Conservation (phyloP, 2,888 invertebrate species). For the Lysandra coridon region DNA sequence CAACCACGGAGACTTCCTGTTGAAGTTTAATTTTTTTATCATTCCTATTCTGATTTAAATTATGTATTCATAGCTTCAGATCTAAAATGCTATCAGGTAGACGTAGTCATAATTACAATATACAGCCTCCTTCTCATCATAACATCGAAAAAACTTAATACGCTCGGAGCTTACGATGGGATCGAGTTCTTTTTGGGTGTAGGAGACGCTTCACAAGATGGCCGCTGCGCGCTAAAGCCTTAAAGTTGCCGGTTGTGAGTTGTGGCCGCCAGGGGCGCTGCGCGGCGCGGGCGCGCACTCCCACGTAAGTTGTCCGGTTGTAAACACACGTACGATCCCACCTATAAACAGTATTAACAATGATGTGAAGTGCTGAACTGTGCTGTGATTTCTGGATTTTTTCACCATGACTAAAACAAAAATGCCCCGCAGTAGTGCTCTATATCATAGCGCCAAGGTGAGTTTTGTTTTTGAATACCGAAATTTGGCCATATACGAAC, state of each 20-base stretch:
- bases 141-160: not conserved
- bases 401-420: conserved; percentile 81
- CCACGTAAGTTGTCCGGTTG: conserved; percentile 70
- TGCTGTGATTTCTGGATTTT: conserved; percentile 51
- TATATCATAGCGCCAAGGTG: conserved; percentile 89
- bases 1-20: not conserved
- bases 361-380: conserved; percentile 62
- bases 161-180: not conserved
- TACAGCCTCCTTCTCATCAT: not conserved
- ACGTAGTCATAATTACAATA: not conserved
- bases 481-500: not conserved
- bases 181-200: conserved; percentile 12
- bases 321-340: conserved; percentile 69
- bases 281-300: conserved; percentile 52
- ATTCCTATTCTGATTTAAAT: not conserved
- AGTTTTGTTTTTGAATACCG: conserved; percentile 44
- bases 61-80: not conserved
- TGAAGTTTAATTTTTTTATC: not conserved
- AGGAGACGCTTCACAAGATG: conserved; percentile 60
- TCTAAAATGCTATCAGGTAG: not conserved
- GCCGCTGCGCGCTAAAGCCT: conserved; percentile 68
- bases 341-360: conserved; percentile 55
- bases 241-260: conserved; percentile 51
- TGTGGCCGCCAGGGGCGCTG: conserved; percentile 52
- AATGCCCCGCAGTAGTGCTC: conserved; percentile 80